phyloP scores from a whole-genome alignment of 1,140 invertebrate species.

The Drosophila subpulchrella region DNA sequence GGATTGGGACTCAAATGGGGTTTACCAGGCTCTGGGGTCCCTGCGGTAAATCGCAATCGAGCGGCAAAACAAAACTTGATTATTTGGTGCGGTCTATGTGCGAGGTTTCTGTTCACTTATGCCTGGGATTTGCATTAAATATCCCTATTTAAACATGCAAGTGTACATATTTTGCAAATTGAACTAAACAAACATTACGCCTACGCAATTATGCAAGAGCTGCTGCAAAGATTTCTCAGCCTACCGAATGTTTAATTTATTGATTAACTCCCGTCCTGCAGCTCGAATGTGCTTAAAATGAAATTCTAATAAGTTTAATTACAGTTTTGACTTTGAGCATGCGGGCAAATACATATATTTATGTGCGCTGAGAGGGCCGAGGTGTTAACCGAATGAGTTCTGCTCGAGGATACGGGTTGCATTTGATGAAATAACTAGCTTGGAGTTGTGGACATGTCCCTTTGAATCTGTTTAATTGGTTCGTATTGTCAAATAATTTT shows the following conservation, averaged over 20 bases:
- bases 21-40: conserved; percentile 42
- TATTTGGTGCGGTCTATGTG: conserved; percentile 67
- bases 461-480: conserved; percentile 2
- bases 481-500: conserved; percentile 29
- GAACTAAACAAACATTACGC: conserved; percentile 74
- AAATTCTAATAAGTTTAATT: conserved; percentile 53
- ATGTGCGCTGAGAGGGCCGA: neutral
- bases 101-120: conserved; percentile 29
- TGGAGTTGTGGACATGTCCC: neutral
- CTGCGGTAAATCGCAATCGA: conserved; percentile 73
- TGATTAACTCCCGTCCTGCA: conserved; percentile 37
- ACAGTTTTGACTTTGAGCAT: conserved; percentile 21
- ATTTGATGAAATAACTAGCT: conserved; percentile 27
- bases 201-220: conserved; percentile 59
- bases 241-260: conserved; percentile 46
- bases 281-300: conserved; percentile 28
- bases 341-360: neutral
- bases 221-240: conserved; percentile 19
- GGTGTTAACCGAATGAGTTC: conserved; percentile 46
- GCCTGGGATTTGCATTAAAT: conserved; percentile 60
- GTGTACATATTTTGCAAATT: conserved; percentile 49
- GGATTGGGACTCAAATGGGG: conserved; percentile 2
- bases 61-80: conserved; percentile 78
- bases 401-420: conserved; percentile 16
- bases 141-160: conserved; percentile 55